Conservation (phyloP, 2,888 invertebrate species). For the Cotesia congregata region DNA sequence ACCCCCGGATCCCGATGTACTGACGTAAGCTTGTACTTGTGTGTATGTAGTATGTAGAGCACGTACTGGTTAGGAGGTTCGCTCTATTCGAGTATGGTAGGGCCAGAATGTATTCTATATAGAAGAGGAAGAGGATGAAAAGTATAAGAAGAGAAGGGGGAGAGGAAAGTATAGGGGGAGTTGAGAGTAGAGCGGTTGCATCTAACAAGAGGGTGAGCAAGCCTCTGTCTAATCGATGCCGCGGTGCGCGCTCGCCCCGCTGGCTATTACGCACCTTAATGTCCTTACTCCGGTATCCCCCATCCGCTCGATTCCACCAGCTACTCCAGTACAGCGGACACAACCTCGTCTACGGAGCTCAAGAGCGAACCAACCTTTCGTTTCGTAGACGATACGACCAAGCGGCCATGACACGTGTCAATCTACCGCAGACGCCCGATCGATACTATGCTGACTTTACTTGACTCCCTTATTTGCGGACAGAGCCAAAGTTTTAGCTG, state of each 20-base stretch:
- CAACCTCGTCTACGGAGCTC: constrained; percentile 30
- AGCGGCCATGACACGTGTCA: constrained; percentile 71
- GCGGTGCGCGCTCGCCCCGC: constrained; percentile 70
- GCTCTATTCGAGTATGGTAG: constrained; percentile 24
- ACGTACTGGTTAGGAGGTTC: constrained; percentile 63
- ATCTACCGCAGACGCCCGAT: constrained; percentile 70
- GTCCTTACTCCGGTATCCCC: constrained; percentile 54
- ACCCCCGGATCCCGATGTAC: constrained; percentile 26
- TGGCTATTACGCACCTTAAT: constrained; percentile 71
- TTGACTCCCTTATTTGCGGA: no score
- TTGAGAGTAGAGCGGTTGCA: constrained; percentile 56
- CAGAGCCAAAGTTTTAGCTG: no score
- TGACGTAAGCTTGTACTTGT: constrained; percentile 63
- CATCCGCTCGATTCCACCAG: constrained; percentile 43
- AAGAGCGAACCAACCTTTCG: constrained; percentile 17
- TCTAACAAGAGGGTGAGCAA: constrained; percentile 63
- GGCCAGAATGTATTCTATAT: no score
- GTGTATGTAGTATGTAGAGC: constrained; percentile 63
- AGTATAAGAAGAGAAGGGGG: constrained; percentile 33
- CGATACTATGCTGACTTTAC: constrained; percentile 56
- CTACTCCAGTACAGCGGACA: constrained; percentile 37
- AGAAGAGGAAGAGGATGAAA: constrained; percentile 56
- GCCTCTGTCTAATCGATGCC: constrained; percentile 70
- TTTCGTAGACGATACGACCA: constrained; percentile 44
- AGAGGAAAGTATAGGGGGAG: constrained; percentile 45